These are phyloP conservation scores for Sclerodermus sp. DNA, from an alignment of 2,888 invertebrate genomes.

Conservation along the genomic window DNA sequence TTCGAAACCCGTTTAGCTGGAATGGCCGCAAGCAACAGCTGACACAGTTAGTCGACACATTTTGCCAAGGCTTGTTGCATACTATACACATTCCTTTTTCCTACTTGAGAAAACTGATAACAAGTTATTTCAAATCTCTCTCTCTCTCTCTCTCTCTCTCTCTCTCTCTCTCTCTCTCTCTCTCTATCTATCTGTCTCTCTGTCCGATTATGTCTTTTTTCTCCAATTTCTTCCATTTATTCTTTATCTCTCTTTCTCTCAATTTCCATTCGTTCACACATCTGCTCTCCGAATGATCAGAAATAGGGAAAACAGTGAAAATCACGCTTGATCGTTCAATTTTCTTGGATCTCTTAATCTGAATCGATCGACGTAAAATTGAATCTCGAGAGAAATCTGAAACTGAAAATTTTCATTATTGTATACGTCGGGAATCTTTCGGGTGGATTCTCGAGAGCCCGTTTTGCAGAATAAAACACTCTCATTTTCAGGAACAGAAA, in stretches of 20 bases:
- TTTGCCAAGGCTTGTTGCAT: conserved; percentile 42
- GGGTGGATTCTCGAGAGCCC: neutral
- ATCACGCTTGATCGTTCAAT: too few species aligned
- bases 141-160: conserved; percentile 4
- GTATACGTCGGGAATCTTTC: too few species aligned
- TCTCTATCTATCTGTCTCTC: conserved; percentile 1
- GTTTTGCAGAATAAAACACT: too few species aligned
- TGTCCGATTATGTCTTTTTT: conserved; percentile 2
- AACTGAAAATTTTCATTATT: too few species aligned
- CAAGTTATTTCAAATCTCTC: conserved; percentile 20
- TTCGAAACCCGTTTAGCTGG: conserved; percentile 43
- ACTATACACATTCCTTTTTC: conserved; percentile 5
- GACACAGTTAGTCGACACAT: conserved; percentile 51
- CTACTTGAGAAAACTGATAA: conserved; percentile 8
- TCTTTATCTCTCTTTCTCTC: conserved; percentile 7
- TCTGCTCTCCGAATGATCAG: too few species aligned
- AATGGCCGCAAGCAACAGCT: conserved; percentile 56
- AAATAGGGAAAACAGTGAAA: too few species aligned
- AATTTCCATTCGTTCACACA: too few species aligned
- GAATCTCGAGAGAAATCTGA: too few species aligned
- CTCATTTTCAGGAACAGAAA: conserved; percentile 6
- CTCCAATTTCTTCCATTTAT: neutral
- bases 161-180: neutral
- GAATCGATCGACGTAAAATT: too few species aligned
- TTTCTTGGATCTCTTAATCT: too few species aligned